Base-by-base conservation (phyloP, 1,140 invertebrate species). In the Danaus plexippus region DNA sequence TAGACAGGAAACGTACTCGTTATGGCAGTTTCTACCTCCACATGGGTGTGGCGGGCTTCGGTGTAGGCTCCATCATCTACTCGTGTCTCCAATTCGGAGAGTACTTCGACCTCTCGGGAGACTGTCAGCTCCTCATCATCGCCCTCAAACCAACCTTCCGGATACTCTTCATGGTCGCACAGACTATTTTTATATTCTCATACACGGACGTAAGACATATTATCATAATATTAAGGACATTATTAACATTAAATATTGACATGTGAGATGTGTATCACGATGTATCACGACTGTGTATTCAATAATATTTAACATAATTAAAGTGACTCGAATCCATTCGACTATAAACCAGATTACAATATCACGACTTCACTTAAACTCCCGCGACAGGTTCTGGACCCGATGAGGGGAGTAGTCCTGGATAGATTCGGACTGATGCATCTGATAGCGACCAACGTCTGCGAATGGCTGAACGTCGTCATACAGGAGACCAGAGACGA, bases 151-250 rank as follows among this genome's bases (percentile, higher is more conserved):
- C 91, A 11, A 75, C 80, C 0, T 74, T 89, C 2, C 80, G 90
- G 44, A 90, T 92, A 72, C 66, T 89, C 43, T 92, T 91, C 73
- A 89, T 89, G 43, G 88, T 92, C 50, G 88, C 90, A 40, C 91
- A 92, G 75, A 91, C 92, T 53, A 89, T 92, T 57, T 93, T 92
- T 71, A 91, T 92, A 61, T 92, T 93, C 66, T 89, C 92, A 5
- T 92, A 91, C 68, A 90, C 90, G 52, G 89, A 90, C 71, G 90
- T 90, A 66, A 87, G 85, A 8, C 22, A 32, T 15, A 15, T 15
- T 32, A 32, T 32, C 5, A 32, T 32, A 32, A 32, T 32, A 32
- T 32, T n/a, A 32, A 32, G 2, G 4, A 32, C 22, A 32, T 32
- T 32, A 32, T 32, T 32, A 32, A 32, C 22, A 32, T 32, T 32